A percentile compares a stretch with the other conserved stretches of the same genome.
Evolutionary conservation across 2,888 invertebrate species (phyloP).

Genomic region (Orchestes rusci): DNA sequence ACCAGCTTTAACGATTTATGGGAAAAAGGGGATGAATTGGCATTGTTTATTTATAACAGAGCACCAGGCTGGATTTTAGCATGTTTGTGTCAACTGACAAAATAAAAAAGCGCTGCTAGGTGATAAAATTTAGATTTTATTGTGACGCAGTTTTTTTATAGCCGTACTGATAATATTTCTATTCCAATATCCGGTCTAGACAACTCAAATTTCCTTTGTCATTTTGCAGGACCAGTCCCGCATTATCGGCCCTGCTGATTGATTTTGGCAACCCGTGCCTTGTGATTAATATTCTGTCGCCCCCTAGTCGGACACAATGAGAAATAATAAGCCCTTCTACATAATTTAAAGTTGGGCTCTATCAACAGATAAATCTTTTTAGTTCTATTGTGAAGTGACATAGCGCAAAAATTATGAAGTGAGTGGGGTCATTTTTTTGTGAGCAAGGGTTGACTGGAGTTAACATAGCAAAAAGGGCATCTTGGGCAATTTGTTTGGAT

Average conservation of each 20-base stretch:
- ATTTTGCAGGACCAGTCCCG: not conserved
- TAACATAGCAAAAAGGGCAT: no score
- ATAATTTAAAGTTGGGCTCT: conserved; percentile 14
- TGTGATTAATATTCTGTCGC: conserved; percentile 13
- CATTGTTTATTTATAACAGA: no score
- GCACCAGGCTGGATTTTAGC: no score
- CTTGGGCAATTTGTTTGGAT: no score
- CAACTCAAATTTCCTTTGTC: not conserved
- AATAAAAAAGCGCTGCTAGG: no score
- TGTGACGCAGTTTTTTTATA: no score
- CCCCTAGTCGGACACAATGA: conserved; percentile 6
- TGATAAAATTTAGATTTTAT: no score
- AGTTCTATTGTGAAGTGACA: conserved; percentile 10
- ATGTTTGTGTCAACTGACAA: no score
- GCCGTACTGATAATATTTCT: no score
- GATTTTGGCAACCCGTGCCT: conserved; percentile 9
- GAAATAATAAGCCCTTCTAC: conserved; percentile 15
- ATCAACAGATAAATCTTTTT: conserved; percentile 15
- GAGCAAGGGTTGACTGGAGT: not conserved
- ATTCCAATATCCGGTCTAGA: no score
- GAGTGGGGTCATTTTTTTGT: conserved; percentile 12
- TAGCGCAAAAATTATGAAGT: conserved; percentile 5
- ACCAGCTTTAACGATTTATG: no score
- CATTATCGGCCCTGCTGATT: conserved; percentile 3
- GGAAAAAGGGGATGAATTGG: no score